phyloP scores from a whole-genome alignment of 2,888 invertebrate genomes.

The Maniola hyperantus region DNA sequence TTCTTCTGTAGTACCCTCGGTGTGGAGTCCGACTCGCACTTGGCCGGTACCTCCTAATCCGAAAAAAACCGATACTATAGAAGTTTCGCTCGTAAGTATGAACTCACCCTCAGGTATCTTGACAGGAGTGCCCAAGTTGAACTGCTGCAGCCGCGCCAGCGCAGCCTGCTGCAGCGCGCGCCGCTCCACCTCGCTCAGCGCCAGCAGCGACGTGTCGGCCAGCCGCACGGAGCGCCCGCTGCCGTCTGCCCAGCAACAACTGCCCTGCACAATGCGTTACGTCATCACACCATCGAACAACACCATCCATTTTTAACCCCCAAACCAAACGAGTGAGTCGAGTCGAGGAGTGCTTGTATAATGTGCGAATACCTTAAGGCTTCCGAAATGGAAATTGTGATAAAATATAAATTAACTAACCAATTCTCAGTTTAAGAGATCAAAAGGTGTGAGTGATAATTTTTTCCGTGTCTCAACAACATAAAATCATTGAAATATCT shows the following conservation, averaged over 20 bases:
- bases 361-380: no score
- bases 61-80: no score
- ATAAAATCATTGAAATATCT: constrained; percentile 15
- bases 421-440: constrained; percentile 12
- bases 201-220: constrained; percentile 86
- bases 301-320: not conserved
- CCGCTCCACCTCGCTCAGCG: constrained; percentile 90
- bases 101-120: constrained; percentile 90
- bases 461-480: constrained; percentile 5
- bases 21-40: no score
- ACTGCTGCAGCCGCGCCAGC: constrained; percentile 91
- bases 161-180: constrained; percentile 93
- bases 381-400: not conserved
- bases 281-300: constrained; percentile 64
- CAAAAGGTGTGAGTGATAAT: constrained; percentile 5
- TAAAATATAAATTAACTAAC: constrained; percentile 4
- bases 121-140: constrained; percentile 91
- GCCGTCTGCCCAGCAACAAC: constrained; percentile 90
- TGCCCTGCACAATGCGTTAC: constrained; percentile 86
- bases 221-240: constrained; percentile 87
- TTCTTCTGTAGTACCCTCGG: no score
- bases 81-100: not conserved
- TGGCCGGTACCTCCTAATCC: no score
- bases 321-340: no score
- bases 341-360: no score